phyloP scores from a whole-genome alignment of 2,113 vertebrate genomes.

The Eurypyga helias region DNA sequence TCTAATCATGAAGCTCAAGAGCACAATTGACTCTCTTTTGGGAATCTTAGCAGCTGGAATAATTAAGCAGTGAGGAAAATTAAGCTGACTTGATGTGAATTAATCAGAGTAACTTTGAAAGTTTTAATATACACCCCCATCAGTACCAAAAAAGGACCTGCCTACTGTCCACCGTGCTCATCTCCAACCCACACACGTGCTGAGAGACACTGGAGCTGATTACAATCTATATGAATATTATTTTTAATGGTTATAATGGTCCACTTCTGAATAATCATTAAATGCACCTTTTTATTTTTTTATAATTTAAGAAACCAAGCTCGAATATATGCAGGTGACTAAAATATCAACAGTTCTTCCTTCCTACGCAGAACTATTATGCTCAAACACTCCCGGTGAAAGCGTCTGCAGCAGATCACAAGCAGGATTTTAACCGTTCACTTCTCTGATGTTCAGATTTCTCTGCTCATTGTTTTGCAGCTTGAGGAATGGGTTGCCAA shows the following conservation, averaged over 20 bases:
- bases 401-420: conserved; percentile 42
- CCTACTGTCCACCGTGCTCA: conserved; percentile 10
- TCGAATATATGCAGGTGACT: conserved; percentile 71
- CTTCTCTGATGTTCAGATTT: conserved; percentile 11
- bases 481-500: neutral
- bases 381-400: conserved; percentile 62
- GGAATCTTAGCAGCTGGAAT: conserved; percentile 25
- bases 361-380: conserved; percentile 74
- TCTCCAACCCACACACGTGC: conserved; percentile 40
- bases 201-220: conserved; percentile 41
- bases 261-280: conserved; percentile 74
- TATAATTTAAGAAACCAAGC: conserved; percentile 27
- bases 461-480: conserved; percentile 38
- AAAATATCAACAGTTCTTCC: conserved; percentile 77
- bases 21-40: neutral
- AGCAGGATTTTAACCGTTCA: conserved; percentile 1
- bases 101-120: conserved; percentile 50
- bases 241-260: conserved; percentile 65
- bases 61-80: conserved; percentile 17
- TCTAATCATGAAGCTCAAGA: neutral
- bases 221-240: conserved; percentile 49
- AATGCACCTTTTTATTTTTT: conserved; percentile 59
- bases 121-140: conserved; percentile 48
- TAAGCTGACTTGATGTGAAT: conserved; percentile 25
- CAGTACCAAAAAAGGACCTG: conserved; percentile 39